Evolutionary conservation across 2,113 vertebrate genomes (phyloP).

Genomic region (Stictonetta naevosa): DNA sequence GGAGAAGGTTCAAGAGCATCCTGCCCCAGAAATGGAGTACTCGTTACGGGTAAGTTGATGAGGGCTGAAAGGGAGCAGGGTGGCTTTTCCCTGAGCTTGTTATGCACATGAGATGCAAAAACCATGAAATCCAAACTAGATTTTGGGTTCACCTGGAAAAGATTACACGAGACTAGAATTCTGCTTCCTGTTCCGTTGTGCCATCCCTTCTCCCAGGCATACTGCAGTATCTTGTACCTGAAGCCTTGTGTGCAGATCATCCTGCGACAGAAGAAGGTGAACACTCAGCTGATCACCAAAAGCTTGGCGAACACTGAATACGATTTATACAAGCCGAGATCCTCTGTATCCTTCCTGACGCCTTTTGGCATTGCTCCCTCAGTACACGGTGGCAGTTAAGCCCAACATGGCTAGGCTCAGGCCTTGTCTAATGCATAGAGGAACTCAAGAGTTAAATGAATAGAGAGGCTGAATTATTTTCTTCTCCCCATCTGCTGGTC

Average conservation of each 20-base stretch:
- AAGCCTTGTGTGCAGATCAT: conserved; percentile 84
- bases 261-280: conserved; percentile 81
- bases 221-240: conserved; percentile 85
- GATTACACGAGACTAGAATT: not conserved
- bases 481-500: not conserved
- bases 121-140: not conserved
- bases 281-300: conserved; percentile 80
- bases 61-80: not conserved
- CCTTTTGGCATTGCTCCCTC: not conserved
- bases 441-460: not conserved
- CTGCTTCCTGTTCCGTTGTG: not conserved
- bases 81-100: not conserved
- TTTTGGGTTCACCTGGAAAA: not conserved
- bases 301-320: conserved; percentile 79
- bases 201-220: conserved; percentile 72
- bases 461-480: not conserved
- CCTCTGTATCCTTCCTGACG: conserved; percentile 79
- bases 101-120: not conserved
- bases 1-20: conserved; percentile 58
- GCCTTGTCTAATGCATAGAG: not conserved
- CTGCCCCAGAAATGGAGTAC: conserved; percentile 80
- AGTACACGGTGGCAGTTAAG: no score
- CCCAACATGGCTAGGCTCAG: not conserved
- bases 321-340: conserved; percentile 84
- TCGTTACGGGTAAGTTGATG: conserved; percentile 82